phyloP scores from a whole-genome alignment of 1,140 invertebrate species.

The Eumeta japonica region DNA sequence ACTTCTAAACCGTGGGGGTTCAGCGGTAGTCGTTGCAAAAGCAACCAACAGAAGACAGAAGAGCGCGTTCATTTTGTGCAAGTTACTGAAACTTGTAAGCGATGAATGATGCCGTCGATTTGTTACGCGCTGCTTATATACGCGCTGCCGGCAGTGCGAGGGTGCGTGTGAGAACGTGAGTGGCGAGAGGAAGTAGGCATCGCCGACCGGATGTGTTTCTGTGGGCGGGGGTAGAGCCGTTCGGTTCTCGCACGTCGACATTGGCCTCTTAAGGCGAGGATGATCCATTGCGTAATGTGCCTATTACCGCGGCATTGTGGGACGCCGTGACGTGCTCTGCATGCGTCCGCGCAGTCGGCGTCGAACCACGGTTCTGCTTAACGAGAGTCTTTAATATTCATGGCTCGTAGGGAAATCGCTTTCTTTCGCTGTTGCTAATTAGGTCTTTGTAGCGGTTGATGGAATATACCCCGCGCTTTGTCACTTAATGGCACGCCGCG shows the following conservation, averaged over 20 bases:
- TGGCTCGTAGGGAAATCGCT: constrained; percentile 35
- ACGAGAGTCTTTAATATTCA: constrained; percentile 42
- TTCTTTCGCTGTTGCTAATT: constrained; percentile 36
- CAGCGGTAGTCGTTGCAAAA: constrained; percentile 25
- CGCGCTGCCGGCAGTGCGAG: constrained; percentile 16
- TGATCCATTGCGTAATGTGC: constrained; percentile 37
- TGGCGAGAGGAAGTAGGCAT: neutral
- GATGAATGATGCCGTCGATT: constrained; percentile 39
- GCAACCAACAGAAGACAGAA: constrained; percentile 30
- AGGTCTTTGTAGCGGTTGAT: too few relatives aligned
- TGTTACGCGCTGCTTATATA: constrained; percentile 31
- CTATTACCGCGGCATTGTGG: neutral
- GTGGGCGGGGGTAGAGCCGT: neutral
- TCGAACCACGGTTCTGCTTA: constrained; percentile 36
- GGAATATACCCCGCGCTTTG: too few relatives aligned
- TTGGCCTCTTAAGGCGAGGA: constrained; percentile 44
- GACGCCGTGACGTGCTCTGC: constrained; percentile 28
- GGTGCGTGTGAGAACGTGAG: neutral
- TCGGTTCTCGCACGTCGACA: constrained; percentile 26
- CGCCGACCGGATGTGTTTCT: neutral
- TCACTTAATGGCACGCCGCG: too few relatives aligned
- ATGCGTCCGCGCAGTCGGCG: constrained; percentile 18
- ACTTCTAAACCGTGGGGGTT: constrained; percentile 31
- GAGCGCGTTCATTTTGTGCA: constrained; percentile 30
- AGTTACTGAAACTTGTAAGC: constrained; percentile 28